These are phyloP conservation scores for Myodes glareolus DNA, from an alignment of 2,113 vertebrate species.

Conservation along the genomic window DNA sequence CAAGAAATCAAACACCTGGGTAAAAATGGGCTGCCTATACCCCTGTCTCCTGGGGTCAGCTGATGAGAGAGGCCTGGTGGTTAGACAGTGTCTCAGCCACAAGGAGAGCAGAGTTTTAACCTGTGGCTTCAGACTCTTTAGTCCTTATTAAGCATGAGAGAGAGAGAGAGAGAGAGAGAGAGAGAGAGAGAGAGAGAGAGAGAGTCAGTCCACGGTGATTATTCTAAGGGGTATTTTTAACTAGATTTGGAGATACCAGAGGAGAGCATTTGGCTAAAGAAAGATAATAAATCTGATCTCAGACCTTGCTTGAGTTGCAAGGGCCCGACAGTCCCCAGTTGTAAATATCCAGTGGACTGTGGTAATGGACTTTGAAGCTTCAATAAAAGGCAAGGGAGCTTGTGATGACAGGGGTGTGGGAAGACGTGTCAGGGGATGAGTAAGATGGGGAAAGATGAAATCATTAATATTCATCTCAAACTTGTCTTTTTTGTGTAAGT, in stretches of 20 bases:
- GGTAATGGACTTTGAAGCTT: neutral
- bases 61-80: neutral
- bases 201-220: neutral
- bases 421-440: neutral
- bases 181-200: neutral
- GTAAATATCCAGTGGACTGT: neutral
- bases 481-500: neutral
- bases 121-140: neutral
- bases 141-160: neutral
- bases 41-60: neutral
- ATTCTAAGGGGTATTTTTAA: neutral
- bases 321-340: neutral
- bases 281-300: conserved; percentile 3
- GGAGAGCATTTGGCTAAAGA: neutral
- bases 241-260: neutral
- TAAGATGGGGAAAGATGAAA: neutral
- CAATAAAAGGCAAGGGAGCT: neutral
- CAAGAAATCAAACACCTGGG: neutral
- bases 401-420: neutral
- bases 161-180: conserved; percentile 1
- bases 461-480: neutral
- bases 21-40: neutral
- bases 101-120: neutral
- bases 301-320: neutral
- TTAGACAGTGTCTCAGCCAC: neutral